A percentile compares a stretch with the other conserved stretches of the same genome.
Conservation (phyloP, 2,888 invertebrate species). For the Polylopha cassiicola region DNA sequence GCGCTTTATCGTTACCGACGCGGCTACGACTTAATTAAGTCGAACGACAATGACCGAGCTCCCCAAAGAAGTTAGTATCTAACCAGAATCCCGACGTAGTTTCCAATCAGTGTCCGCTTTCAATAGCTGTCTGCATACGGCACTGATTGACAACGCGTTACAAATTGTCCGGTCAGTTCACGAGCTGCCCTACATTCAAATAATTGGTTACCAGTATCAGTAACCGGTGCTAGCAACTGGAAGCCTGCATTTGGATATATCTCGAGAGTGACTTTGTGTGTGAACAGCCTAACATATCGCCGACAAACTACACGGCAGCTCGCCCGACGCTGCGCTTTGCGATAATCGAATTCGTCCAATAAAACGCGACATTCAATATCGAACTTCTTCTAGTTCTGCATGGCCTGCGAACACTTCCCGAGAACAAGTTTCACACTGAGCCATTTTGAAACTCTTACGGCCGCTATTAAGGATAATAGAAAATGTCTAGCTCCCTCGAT, state of each 20-base stretch:
- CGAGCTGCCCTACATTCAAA: constrained; percentile 21
- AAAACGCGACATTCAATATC: constrained; percentile 66
- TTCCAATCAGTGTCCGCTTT: constrained; percentile 20
- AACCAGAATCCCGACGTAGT: constrained; percentile 11
- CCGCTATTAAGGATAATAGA: constrained; percentile 74
- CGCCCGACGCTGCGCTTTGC: constrained; percentile 41
- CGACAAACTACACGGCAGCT: constrained; percentile 29
- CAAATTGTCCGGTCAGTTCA: constrained; percentile 15
- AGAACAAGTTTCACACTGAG: constrained; percentile 67
- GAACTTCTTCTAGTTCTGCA: constrained; percentile 58
- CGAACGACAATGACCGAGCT: constrained; percentile 9
- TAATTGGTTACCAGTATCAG: constrained; percentile 17
- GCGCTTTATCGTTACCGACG: constrained; percentile 1
- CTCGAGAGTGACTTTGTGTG: constrained; percentile 9
- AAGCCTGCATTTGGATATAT: no score
- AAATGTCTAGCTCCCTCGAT: constrained; percentile 64
- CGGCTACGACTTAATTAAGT: constrained; percentile 31
- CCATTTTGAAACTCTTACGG: constrained; percentile 73
- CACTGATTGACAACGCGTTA: constrained; percentile 18
- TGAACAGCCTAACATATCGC: constrained; percentile 28
- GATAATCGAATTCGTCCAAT: constrained; percentile 63
- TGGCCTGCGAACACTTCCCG: constrained; percentile 61
- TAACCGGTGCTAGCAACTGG: no score
- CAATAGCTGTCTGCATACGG: constrained; percentile 10
- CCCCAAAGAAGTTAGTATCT: constrained; percentile 14